phyloP scores from a whole-genome alignment of 2,113 vertebrate genomes.

The Rhineura floridana region DNA sequence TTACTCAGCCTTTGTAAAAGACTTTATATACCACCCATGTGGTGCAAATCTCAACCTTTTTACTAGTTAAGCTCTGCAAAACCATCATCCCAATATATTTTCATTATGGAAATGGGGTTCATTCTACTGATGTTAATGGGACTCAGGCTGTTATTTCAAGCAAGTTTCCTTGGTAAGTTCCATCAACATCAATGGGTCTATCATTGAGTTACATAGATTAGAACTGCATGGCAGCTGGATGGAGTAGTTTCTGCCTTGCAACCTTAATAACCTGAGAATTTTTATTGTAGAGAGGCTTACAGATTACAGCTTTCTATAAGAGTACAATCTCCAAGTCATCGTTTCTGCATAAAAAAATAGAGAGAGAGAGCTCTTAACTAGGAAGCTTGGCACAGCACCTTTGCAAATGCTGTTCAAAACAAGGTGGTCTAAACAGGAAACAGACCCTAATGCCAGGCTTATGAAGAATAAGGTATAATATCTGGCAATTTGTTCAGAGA shows the following conservation, averaged over 20 bases:
- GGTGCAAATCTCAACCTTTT: neutral
- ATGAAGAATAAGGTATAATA: neutral
- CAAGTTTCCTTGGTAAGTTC: neutral
- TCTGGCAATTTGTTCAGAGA: neutral
- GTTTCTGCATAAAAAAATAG: neutral
- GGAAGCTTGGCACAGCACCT: neutral
- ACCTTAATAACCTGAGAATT: neutral
- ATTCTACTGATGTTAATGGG: neutral
- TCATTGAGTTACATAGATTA: no score
- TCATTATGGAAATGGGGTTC: neutral
- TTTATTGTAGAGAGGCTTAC: neutral
- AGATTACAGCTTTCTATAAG: conserved; percentile 11
- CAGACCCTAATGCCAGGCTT: neutral
- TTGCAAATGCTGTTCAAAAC: neutral
- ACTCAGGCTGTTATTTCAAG: neutral
- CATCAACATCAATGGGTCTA: neutral
- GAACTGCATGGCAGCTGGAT: no score
- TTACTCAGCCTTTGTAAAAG: no score
- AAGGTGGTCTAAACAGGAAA: neutral
- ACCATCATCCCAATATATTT: neutral
- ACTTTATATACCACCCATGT: no score
- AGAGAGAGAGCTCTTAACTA: neutral
- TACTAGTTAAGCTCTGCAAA: neutral
- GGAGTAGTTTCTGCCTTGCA: no score
- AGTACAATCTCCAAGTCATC: conserved; percentile 25